Base-by-base conservation (phyloP, 2,888 invertebrate genomes). In the Chloroclysta siterata region DNA sequence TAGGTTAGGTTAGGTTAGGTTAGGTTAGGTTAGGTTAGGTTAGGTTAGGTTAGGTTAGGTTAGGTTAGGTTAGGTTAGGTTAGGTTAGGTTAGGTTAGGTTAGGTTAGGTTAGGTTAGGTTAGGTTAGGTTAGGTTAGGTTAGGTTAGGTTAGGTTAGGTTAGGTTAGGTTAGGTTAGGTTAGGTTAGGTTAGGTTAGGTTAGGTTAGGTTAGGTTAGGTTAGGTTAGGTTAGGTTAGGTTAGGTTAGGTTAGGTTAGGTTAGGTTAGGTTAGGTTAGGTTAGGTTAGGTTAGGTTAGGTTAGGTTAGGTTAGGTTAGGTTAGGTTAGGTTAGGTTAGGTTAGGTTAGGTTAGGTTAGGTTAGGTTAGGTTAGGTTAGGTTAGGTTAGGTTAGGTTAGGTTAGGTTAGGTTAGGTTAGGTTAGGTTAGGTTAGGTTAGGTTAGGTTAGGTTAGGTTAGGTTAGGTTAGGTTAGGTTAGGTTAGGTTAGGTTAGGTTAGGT, bases 251-350 rank as follows among this genome's bases (percentile, higher is more conserved):
- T 65, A 69, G 60, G 60, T 63, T 61, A 65, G 68, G 63, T 66
- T 59, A 59, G 57, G 64, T 65, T 61, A 63, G 57, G 68, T 72
- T 72, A 70, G 72, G 70, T 72, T 71, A 68, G 69, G 70, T 69
- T 70, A 66, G 70, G 72, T 72, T 72, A 70, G 72, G 70, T 71
- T 69, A 69, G 70, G 73, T 73, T 73, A 70, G 73, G 73, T 71
- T 73, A 69, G 71, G 71, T 70, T 70, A 68, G 65, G 66, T 66
- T 68, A 66, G 64, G 69, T 69, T 69, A 65, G 68, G 66, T 65
- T 54, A 54, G 54, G 54, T 54, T 54, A 53, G 53, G 41, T 46
- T 54, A 54, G 54, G 54, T 54, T 54, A 54, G 54, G 54, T 54
- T 54, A 54, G 54, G 54, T 54, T 61, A 65, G 71, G 72, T 72